A percentile compares a stretch with the other conserved stretches of the same genome.
Conservation (phyloP, 2,113 vertebrate species). For the Microcebus murinus region DNA sequence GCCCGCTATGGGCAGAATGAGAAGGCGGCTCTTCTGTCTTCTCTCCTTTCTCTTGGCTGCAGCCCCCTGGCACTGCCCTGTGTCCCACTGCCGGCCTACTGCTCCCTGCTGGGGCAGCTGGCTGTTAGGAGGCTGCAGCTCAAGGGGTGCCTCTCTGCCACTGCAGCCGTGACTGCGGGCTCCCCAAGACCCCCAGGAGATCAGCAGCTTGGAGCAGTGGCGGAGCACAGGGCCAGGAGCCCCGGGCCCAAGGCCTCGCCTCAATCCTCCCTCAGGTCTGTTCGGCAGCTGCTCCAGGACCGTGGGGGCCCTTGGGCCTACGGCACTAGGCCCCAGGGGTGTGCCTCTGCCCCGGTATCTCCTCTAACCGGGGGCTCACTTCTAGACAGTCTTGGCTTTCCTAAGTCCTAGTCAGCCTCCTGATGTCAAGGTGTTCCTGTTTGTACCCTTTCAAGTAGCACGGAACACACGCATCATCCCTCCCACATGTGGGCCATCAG, state of each 20-base stretch:
- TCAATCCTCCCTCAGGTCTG: neutral
- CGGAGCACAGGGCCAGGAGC: neutral
- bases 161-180: neutral
- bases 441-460: neutral
- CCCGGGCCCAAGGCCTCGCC: neutral
- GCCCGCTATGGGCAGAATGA: too few species aligned
- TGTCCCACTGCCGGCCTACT: neutral
- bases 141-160: neutral
- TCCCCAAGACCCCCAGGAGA: neutral
- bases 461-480: neutral
- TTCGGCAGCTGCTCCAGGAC: neutral
- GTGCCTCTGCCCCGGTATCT: neutral
- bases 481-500: neutral
- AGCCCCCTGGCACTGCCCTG: neutral
- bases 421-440: neutral
- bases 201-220: neutral
- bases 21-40: neutral
- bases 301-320: neutral
- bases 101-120: neutral
- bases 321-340: fast-evolving
- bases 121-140: neutral
- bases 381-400: neutral
- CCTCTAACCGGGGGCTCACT: neutral
- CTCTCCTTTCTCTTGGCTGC: neutral
- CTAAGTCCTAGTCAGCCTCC: neutral